Evolutionary conservation across 64 coral and sea anemone species (phyloP).

Genomic region (Pocillopora verrucosa): DNA sequence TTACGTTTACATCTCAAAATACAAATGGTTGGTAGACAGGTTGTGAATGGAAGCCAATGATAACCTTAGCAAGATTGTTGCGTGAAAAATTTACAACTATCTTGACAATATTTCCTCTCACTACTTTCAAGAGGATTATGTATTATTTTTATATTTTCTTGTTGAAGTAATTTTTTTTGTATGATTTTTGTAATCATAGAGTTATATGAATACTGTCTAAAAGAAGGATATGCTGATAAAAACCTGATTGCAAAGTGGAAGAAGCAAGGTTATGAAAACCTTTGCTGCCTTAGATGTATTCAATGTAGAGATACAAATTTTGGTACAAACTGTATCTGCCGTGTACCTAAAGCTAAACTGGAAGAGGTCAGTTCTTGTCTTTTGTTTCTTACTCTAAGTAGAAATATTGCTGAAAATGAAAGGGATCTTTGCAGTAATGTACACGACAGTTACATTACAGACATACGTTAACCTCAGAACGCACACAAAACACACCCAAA

Average conservation of each 20-base stretch:
- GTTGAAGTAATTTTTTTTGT: neutral
- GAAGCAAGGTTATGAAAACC: slow-evolving; percentile 98
- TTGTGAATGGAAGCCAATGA: no score
- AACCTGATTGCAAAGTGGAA: slow-evolving; percentile 99
- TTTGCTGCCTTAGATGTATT: slow-evolving; percentile 97
- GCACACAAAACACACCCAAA: no score
- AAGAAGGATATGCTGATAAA: slow-evolving; percentile 97
- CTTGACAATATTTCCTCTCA: no score
- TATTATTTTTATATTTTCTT: neutral
- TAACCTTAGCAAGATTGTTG: no score
- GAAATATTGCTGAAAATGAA: neutral
- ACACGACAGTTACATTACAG: no score
- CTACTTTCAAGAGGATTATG: no score
- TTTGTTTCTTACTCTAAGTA: neutral
- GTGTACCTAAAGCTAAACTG: slow-evolving; percentile 96
- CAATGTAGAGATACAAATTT: slow-evolving; percentile 97
- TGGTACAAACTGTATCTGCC: slow-evolving; percentile 95
- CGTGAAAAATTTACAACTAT: no score
- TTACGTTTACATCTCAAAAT: no score
- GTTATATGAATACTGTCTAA: slow-evolving; percentile 93
- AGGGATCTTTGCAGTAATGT: neutral
- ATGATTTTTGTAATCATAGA: slow-evolving; percentile 43
- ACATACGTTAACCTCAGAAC: no score
- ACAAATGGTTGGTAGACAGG: no score
- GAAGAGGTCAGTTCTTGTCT: slow-evolving; percentile 72